These are phyloP conservation scores for Pelusios castaneus DNA, from an alignment of 2,113 vertebrate genomes.

Conservation along the genomic window DNA sequence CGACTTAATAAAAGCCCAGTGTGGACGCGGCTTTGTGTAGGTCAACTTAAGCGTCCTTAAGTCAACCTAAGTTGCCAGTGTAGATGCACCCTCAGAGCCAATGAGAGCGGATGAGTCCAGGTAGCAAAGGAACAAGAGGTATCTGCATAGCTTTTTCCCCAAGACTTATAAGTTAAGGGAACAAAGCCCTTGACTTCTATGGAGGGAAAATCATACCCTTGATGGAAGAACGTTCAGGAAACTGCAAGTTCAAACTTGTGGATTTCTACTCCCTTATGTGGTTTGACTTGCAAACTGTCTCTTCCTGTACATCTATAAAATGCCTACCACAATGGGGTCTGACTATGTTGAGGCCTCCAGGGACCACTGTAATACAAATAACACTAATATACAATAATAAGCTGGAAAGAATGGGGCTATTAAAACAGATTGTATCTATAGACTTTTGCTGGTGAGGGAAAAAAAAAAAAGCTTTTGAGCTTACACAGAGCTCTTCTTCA, in stretches of 20 bases:
- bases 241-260: neutral
- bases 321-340: rapidly evolving
- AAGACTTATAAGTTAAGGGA: rapidly evolving
- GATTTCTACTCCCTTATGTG: neutral
- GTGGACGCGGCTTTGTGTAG: too few relatives aligned
- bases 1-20: too few relatives aligned
- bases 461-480: neutral
- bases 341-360: neutral
- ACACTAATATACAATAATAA: neutral
- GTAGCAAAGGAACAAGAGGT: neutral
- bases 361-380: neutral
- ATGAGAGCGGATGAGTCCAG: neutral
- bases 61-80: too few relatives aligned
- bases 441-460: neutral
- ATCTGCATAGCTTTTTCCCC: rapidly evolving
- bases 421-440: neutral
- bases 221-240: neutral
- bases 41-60: too few relatives aligned
- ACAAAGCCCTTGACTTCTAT: neutral
- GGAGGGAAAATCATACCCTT: neutral
- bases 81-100: neutral
- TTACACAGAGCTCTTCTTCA: neutral
- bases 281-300: neutral
- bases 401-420: neutral
- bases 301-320: neutral